Conservation (phyloP, 2,888 invertebrate species). For the Drosophila flavopinicola region DNA sequence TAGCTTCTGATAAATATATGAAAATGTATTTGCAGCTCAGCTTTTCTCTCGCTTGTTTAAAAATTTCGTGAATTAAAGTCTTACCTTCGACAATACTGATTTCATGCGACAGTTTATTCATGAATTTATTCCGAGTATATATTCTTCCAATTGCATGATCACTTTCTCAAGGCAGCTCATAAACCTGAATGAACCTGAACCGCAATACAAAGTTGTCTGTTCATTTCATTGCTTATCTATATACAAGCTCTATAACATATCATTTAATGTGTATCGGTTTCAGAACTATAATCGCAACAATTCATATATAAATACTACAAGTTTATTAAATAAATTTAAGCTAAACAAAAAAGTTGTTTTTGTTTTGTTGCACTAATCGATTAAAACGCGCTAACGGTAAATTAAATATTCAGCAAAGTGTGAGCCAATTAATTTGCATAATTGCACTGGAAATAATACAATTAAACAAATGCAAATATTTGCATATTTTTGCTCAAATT, state of each 20-base stretch:
- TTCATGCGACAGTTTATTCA: background rate
- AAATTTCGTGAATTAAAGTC: slow-evolving; percentile 7
- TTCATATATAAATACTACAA: background rate
- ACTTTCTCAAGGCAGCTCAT: background rate
- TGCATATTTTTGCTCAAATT: slow-evolving; percentile 15
- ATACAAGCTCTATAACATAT: background rate
- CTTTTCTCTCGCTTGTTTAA: background rate
- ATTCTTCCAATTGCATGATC: background rate
- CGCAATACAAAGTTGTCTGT: background rate
- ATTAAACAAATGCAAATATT: slow-evolving; percentile 23
- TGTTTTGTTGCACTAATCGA: slow-evolving; percentile 9
- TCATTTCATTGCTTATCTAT: no score
- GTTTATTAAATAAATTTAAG: slow-evolving; percentile 20
- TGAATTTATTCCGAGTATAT: background rate
- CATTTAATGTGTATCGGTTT: background rate
- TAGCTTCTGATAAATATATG: slow-evolving; percentile 22
- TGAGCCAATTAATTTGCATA: slow-evolving; percentile 35
- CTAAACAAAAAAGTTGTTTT: slow-evolving; percentile 12
- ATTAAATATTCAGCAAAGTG: slow-evolving; percentile 32
- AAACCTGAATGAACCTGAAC: no score
- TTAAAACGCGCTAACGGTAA: slow-evolving; percentile 9
- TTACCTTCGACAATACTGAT: slow-evolving; percentile 6
- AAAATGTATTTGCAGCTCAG: slow-evolving; percentile 8
- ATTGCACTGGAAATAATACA: slow-evolving; percentile 11
- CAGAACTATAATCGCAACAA: slow-evolving; percentile 4